phyloP scores from a whole-genome alignment of 2,113 vertebrate species.

The Ploceus nigricollis region DNA sequence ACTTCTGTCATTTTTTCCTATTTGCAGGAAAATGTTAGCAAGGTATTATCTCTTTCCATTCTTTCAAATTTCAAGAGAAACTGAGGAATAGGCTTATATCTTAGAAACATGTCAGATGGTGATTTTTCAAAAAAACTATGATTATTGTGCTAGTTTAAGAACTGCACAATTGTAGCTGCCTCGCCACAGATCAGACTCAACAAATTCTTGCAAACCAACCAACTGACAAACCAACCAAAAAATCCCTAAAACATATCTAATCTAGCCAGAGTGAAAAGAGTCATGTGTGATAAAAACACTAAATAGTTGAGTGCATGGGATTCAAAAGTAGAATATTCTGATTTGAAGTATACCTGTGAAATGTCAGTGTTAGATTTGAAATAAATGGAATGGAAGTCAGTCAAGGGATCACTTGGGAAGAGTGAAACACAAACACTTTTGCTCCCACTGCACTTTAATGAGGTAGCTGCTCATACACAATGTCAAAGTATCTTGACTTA shows the following conservation, averaged over 20 bases:
- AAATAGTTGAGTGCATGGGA: background rate
- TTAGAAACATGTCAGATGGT: background rate
- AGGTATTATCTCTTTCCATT: background rate
- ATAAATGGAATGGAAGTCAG: background rate
- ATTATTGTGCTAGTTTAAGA: background rate
- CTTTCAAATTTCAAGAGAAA: background rate
- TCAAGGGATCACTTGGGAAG: background rate
- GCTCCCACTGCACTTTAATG: background rate
- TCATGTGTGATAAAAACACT: background rate
- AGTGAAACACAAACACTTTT: background rate
- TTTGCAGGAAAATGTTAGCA: background rate
- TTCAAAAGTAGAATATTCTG: background rate
- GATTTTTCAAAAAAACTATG: accelerated
- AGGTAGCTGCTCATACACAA: background rate
- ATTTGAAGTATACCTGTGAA: background rate
- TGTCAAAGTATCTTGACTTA: background rate
- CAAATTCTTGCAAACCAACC: background rate
- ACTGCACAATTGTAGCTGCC: background rate
- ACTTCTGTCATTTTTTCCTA: background rate
- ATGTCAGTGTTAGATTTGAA: background rate
- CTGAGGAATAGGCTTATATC: background rate
- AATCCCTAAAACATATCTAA: background rate
- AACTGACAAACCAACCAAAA: background rate
- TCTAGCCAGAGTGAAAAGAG: background rate
- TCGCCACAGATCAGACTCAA: background rate